phyloP scores from a whole-genome alignment of 2,888 invertebrate genomes.

The Lasioglossum figueresi region DNA sequence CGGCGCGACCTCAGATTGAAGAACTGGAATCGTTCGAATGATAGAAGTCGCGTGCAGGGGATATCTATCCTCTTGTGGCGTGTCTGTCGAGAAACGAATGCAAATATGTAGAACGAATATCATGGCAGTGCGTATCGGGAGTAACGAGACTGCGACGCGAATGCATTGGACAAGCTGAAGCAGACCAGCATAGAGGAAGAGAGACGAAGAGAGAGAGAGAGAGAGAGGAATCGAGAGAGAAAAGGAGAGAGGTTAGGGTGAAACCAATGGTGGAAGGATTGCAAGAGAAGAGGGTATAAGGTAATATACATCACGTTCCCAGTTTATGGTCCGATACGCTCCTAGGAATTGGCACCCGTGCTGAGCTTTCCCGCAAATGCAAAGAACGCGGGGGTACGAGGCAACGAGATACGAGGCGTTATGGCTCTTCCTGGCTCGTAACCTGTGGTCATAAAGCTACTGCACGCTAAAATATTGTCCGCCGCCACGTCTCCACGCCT shows the following conservation, averaged over 20 bases:
- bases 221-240: not conserved
- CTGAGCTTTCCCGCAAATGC: constrained; percentile 77
- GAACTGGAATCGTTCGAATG: constrained; percentile 9
- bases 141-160: constrained; percentile 46
- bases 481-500: constrained; percentile 75
- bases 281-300: constrained; percentile 55
- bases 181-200: not conserved
- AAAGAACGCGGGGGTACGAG: constrained; percentile 70
- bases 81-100: constrained; percentile 29
- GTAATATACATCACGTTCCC: constrained; percentile 77
- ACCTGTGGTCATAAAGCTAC: constrained; percentile 83
- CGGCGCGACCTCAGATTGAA: not conserved
- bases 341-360: constrained; percentile 80
- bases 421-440: constrained; percentile 83
- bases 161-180: constrained; percentile 36
- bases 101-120: constrained; percentile 46
- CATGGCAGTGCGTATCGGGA: constrained; percentile 43
- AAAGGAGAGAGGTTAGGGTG: not conserved
- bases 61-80: not conserved
- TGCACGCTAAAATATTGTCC: constrained; percentile 81
- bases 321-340: constrained; percentile 81
- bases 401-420: constrained; percentile 79
- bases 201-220: not conserved
- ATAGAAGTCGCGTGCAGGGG: constrained; percentile 9
- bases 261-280: constrained; percentile 38